Percentiles rank a stretch among this genome's conserved stretches.
Conservation (phyloP, 2,797 vertebrate genomes). For the Distichodus sexfasciatus region DNA sequence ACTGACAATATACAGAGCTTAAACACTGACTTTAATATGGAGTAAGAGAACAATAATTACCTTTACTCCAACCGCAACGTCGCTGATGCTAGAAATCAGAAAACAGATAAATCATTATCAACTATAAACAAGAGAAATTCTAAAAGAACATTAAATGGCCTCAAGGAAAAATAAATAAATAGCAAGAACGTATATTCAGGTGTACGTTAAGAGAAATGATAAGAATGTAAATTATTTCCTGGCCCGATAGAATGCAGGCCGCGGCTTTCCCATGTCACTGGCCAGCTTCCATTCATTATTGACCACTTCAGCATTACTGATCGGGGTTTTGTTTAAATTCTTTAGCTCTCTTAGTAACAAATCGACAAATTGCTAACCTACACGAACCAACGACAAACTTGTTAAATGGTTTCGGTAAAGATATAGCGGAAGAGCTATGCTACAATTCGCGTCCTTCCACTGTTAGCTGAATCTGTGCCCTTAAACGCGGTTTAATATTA, state of each 20-base stretch:
- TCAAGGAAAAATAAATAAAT: too few relatives aligned
- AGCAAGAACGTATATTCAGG: background rate
- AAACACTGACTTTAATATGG: background rate
- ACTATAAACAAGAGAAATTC: background rate
- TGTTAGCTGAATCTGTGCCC: too few relatives aligned
- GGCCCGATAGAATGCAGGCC: slow-evolving; percentile 45
- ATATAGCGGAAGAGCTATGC: too few relatives aligned
- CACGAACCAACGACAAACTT: too few relatives aligned
- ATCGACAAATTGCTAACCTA: too few relatives aligned
- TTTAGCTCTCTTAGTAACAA: too few relatives aligned
- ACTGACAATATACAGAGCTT: background rate
- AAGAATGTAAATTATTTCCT: background rate
- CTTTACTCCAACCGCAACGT: slow-evolving; percentile 98
- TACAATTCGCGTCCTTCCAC: too few relatives aligned
- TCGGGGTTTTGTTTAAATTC: too few relatives aligned
- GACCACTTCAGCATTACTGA: too few relatives aligned
- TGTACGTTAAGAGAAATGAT: background rate
- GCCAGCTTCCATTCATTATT: too few relatives aligned
- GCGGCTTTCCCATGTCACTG: slow-evolving; percentile 49
- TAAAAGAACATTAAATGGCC: background rate
- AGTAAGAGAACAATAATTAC: slow-evolving; percentile 69
- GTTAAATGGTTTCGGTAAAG: too few relatives aligned
- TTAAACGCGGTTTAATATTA: too few relatives aligned
- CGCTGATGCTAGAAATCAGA: slow-evolving; percentile 83
- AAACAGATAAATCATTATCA: slow-evolving; percentile 9